phyloP scores from a whole-genome alignment of 1,140 invertebrate species.

The Ceratoteleas bidentatus region DNA sequence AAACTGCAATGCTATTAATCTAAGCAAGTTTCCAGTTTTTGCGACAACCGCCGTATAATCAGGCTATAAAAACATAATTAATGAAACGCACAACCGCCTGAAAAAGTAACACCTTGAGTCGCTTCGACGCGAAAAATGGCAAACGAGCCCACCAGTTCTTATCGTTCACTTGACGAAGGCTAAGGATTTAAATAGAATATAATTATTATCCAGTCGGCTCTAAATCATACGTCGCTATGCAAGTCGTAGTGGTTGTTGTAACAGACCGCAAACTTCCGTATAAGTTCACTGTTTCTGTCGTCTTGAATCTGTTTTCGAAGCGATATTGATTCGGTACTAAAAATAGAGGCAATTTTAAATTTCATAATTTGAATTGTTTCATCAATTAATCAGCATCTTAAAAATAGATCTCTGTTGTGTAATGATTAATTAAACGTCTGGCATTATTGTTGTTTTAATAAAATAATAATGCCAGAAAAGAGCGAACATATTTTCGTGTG shows the following conservation, averaged over 20 bases:
- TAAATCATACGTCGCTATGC: constrained; percentile 9
- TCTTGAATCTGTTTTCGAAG: no score
- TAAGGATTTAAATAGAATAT: constrained; percentile 31
- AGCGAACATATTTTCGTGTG: not conserved
- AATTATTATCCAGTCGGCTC: constrained; percentile 26
- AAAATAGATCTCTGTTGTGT: not conserved
- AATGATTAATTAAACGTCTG: not conserved
- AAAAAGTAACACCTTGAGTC: not conserved
- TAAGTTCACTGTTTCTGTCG: constrained; percentile 17
- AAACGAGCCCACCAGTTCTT: constrained; percentile 16
- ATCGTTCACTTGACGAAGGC: constrained; percentile 10
- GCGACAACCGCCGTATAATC: not conserved
- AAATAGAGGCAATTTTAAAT: no score
- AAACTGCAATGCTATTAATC: not conserved
- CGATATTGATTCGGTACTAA: no score
- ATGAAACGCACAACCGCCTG: constrained; percentile 1
- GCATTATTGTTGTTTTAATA: not conserved
- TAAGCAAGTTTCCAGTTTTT: not conserved
- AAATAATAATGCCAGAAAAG: not conserved
- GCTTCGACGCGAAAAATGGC: not conserved
- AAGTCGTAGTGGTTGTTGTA: constrained; percentile 34
- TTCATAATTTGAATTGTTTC: no score
- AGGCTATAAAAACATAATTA: not conserved
- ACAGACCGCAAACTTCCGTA: constrained; percentile 33
- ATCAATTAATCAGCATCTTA: not conserved